phyloP scores from a whole-genome alignment of 1,140 invertebrate species.

The Dinoponera quadriceps region DNA sequence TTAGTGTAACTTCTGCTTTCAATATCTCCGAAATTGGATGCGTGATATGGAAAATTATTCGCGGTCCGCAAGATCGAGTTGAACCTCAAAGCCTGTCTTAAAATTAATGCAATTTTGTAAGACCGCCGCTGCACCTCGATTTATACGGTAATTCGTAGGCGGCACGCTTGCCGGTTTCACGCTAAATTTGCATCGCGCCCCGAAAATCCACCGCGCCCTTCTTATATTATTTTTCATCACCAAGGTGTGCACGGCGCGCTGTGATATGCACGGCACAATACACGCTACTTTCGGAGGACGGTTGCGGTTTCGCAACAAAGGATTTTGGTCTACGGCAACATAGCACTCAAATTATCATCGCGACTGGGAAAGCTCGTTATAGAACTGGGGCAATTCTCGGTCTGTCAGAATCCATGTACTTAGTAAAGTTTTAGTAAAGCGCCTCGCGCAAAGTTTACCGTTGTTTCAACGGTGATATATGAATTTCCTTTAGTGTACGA shows the following conservation, averaged over 20 bases:
- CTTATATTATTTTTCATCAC: background rate
- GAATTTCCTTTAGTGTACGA: conserved; percentile 18
- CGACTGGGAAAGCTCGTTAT: conserved; percentile 50
- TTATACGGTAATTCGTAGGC: too few species aligned
- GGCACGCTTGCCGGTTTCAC: too few species aligned
- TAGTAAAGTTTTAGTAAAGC: conserved; percentile 51
- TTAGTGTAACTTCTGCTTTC: too few species aligned
- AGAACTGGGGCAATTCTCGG: conserved; percentile 53
- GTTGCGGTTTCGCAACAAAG: conserved; percentile 44
- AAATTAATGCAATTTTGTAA: too few species aligned
- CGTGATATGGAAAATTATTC: too few species aligned
- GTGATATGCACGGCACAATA: background rate
- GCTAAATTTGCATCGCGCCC: too few species aligned
- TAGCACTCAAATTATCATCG: conserved; percentile 50
- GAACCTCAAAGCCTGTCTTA: too few species aligned
- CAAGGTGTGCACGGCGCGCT: background rate
- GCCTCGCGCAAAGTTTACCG: conserved; percentile 27
- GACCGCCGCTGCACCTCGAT: too few species aligned
- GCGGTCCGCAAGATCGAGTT: too few species aligned
- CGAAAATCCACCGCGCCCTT: too few species aligned
- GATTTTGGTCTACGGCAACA: conserved; percentile 27
- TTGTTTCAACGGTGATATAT: conserved; percentile 44
- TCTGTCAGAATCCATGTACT: conserved; percentile 57
- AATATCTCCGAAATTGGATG: too few species aligned
- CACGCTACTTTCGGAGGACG: conserved; percentile 17